Conservation (phyloP, 2,888 invertebrate genomes). For the Polydrusus tereticollis region DNA sequence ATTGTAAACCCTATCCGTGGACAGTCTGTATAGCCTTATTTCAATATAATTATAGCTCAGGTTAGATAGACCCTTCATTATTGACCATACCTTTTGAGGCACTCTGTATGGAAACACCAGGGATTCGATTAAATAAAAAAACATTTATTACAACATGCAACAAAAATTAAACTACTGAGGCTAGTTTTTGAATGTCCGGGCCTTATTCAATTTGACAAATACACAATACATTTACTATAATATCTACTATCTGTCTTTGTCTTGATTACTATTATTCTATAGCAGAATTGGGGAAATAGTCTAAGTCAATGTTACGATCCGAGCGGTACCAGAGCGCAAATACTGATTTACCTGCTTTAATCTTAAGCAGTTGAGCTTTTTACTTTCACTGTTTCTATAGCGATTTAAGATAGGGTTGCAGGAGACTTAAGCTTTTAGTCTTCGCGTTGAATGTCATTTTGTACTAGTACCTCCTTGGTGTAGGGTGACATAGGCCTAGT, state of each 20-base stretch:
- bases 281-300: not conserved
- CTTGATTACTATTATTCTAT: not conserved
- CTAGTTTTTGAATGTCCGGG: too few species aligned
- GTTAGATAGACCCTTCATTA: too few species aligned
- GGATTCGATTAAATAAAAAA: too few species aligned
- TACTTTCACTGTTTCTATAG: conserved; percentile 47
- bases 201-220: too few species aligned
- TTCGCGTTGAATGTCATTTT: conserved; percentile 41
- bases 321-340: conserved; percentile 6
- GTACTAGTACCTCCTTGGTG: conserved; percentile 12
- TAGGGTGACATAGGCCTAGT: conserved; percentile 8
- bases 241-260: not conserved
- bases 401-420: conserved; percentile 47
- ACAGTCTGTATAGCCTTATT: too few species aligned
- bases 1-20: too few species aligned
- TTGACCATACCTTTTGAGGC: too few species aligned
- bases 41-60: too few species aligned
- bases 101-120: too few species aligned
- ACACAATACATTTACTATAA: too few species aligned
- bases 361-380: conserved; percentile 27
- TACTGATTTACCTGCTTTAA: conserved; percentile 23
- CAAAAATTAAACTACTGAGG: too few species aligned
- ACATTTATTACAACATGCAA: too few species aligned
- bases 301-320: conserved; percentile 17
- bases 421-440: conserved; percentile 37